Evolutionary conservation across 2,888 invertebrate genomes (phyloP), one percentile per base, ranked within the genome.

Genomic region (Ephialtes manifestator): DNA sequence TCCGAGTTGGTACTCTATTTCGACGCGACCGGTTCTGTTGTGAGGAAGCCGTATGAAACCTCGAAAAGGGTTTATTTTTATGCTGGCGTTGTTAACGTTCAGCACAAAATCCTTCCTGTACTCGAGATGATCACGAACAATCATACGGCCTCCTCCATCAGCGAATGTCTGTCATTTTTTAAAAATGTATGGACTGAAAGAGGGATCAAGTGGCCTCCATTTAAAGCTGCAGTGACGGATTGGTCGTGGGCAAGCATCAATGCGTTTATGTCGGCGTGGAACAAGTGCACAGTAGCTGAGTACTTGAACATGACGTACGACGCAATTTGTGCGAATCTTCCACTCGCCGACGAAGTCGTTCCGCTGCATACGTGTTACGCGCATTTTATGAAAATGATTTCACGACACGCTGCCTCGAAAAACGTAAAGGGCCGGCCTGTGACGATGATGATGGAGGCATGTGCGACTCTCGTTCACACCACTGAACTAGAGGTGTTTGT

Each of bases 181-280:
- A 43, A 60, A 28, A 58, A 60, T 13, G 46, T 71, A 15, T 86
- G 83, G 76, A n/a, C n/a, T 10, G 72, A 65, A 2, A 68, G 48
- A 18, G 60, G 68, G 15, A 58, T 86, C 15, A 63, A 70, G n/a
- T 86, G 72, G 83, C 85, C 85, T 15, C 70, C 74, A 28, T 86
- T 83, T 24, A 58, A 80, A 51, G 39, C 60, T 18, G 71, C 65
- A 13, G 31, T 83, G 11, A 82, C 79, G 35, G 79, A 82, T 68
- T 79, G 67, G 82, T 51, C 71, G 15, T 84, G 81, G 78, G 79
- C 81, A 10, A 82, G 79, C 63, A 82, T 82, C 2, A 82, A 86
- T 35, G 83, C 83, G 24, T 28, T 81, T 43, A 39, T 83, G 76
- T 11, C 2, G 13, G 20, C 77, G 15, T 86, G 72, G 71, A 86